Base-by-base conservation (phyloP, 2,888 invertebrate genomes). In the Cataglyphis albicans region DNA sequence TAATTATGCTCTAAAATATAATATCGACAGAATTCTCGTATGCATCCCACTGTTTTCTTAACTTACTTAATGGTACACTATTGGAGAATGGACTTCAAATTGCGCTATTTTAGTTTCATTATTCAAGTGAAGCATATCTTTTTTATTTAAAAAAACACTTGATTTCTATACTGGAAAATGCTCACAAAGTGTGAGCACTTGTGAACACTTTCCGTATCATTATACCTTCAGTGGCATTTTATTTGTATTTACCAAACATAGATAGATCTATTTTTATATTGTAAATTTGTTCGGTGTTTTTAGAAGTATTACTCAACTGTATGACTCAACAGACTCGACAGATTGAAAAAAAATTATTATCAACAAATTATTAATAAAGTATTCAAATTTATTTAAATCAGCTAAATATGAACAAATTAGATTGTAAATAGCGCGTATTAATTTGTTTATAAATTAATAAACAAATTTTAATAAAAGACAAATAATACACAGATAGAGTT, bases 31-130 rank as follows among this genome's bases (percentile, higher is more conserved):
- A 72, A 76, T 84, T 76, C 48, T 82, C 78, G 82, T 88, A 89
- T 89, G 90, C 90, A 83, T 85, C 88, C 89, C 90, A 88, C 89
- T 89, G 87, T 85, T 84, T 80, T 84, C 75, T 84, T 72, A 59
- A 82, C 52, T 87, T 84, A 83, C 57, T 88, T 88, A 90, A 91
- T 91, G 80, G 84, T 91, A 92, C 89, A 91, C 84, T 88, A 38
- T 89, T 86, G 84, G 85, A 88, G 85, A 88, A 84, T 84, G 87
- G 87, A 87, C 89, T 89, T 90, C 88, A 84, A 76, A 64, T 85
- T 63, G 38, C 61, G 64, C 38, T 65, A 44, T 82, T 78, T 84
- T 88, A 82, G 84, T 87, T 70, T 87, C 73, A 85, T 82, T 84
- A 86, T 88, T 90, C 89, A 86, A 88, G 72, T 85, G 88, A 85